Evolutionary conservation across 2,888 invertebrate genomes (phyloP), one percentile per base, ranked within the genome.

Genomic region (Brachylomia viminalis): DNA sequence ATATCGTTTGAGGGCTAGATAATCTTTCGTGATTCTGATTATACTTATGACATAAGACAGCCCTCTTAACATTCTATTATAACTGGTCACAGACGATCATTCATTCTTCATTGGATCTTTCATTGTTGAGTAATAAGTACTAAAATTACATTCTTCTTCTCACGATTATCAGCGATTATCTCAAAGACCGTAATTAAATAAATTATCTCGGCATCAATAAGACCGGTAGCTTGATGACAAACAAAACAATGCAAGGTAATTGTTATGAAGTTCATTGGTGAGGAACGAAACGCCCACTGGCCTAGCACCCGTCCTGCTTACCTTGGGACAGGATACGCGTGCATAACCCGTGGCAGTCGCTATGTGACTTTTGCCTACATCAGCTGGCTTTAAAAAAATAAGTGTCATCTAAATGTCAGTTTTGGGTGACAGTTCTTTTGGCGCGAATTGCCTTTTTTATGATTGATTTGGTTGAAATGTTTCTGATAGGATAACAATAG

Each of bases 281-380:
- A 91, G 92, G 93, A 94, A 94, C 95, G 92, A 80, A 71, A 89
- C 91, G 89, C 91, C 93, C 88, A 92, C 92, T 85, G 88, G 87
- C 90, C 90, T 88, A 89, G 87, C 86, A 84, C 84, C 82, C 83
- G 78, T 88, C 92, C 88, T 85, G 94, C 84, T 94, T 90, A 92
- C 94, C 94, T 95, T 94, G 94, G 90, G 86, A 79, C 89, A 92
- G 92, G 91, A 93, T 91, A 87, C 87, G 83, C 85, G 86, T 84
- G 86, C 88, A 83, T 78, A 80, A 85, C 83, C 88, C 88, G 83
- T 88, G 90, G 89, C 91, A 93, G 92, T 93, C 79, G 77, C 82
- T 89, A 86, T 81, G 85, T 81, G 88, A 81, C 90, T 85, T 86
- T 87, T 86, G 87, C 75, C 77, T 83, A 80, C 74, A 83, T 78